Base-by-base conservation (phyloP, 2,888 invertebrate species). In the Agriopis marginaria region DNA sequence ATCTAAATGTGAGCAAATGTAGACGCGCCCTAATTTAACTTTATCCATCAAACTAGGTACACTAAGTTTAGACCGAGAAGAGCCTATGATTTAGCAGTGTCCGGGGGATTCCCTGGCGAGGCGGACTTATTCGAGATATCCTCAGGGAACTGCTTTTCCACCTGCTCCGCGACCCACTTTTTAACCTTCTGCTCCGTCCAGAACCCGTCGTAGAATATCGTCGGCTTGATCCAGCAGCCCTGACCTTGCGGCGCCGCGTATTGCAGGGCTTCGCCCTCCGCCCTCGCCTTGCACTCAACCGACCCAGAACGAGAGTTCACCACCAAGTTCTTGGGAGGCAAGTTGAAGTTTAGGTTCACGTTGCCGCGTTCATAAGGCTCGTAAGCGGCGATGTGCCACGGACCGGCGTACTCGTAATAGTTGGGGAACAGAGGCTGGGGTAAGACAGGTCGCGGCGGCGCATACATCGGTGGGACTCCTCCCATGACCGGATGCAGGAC, bases 171-270 rank as follows among this genome's bases (percentile, higher is more conserved):
- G 2, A 93, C 94, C 94, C 94, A 94, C 79, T 91, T 93, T 80
- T 92, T 94, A 14, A 94, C 94, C 77, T 94, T 94, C 85, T 94
- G 94, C 84, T 94, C 94, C 0, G 94, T 94, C 94, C 94, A 94
- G 80, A 94, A 94, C 0, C 94, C 94, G 58, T 94, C 94, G 70
- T 94, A 94, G 80, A 94, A 94, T 53, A 94, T 93, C 3, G 92
- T 92, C 5, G 94, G 94, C 66, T 94, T 94, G 63, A 94, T 90
- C 94, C 94, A 94, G 75, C 92, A 91, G 3, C 89, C 90, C 66
- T 89, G 90, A 40, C 81, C 81, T 63, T 87, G 90, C 23, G 84
- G 83, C 44, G 86, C 82, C 12, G 83, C 86, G 77, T 82, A 89
- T 71, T 83, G 86, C 6, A 82, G 55, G 8, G 82, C 83, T 53